Percentiles rank a stretch among this genome's conserved stretches.
These are phyloP conservation scores for Tillus elongatus DNA, from an alignment of 2,888 invertebrate species.

Conservation along the genomic window DNA sequence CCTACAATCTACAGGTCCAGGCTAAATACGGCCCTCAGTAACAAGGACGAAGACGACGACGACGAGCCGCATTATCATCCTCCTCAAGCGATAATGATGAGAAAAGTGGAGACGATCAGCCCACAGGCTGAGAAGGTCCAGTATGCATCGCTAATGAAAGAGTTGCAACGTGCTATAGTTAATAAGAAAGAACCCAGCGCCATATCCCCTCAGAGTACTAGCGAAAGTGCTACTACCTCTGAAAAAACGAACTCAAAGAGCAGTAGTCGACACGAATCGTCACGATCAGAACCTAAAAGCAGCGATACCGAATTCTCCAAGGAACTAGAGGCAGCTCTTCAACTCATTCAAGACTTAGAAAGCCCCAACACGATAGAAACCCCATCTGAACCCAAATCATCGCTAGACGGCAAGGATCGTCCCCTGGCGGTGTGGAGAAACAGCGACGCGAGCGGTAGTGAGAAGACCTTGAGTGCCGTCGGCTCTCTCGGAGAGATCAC, in stretches of 20 bases:
- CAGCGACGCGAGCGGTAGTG: conserved; percentile 37
- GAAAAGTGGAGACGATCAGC: conserved; percentile 31
- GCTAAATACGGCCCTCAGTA: conserved; percentile 36
- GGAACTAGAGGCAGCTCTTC: conserved; percentile 44
- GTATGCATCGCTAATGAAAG: conserved; percentile 45
- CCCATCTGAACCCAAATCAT: conserved; percentile 37
- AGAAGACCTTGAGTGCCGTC: conserved; percentile 42
- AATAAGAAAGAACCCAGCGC: conserved; percentile 36
- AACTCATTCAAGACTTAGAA: conserved; percentile 45
- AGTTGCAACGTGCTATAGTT: conserved; percentile 42
- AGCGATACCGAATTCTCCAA: conserved; percentile 44
- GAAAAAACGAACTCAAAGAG: conserved; percentile 33
- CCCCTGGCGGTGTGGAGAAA: conserved; percentile 38
- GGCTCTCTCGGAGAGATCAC: conserved; percentile 38
- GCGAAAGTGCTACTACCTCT: conserved; percentile 33
- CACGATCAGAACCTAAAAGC: conserved; percentile 34
- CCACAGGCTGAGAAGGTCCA: conserved; percentile 42
- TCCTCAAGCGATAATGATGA: conserved; percentile 32
- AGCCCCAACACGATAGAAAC: conserved; percentile 44
- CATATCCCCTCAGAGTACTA: conserved; percentile 36
- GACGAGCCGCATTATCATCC: conserved; percentile 31
- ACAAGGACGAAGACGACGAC: conserved; percentile 26
- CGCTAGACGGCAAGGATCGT: conserved; percentile 25
- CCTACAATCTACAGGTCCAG: conserved; percentile 41
- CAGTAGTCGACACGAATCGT: conserved; percentile 33